Evolutionary conservation across 53 echinoderm and acorn worm species (phyloP).

Genomic region (Zoroaster sp.): DNA sequence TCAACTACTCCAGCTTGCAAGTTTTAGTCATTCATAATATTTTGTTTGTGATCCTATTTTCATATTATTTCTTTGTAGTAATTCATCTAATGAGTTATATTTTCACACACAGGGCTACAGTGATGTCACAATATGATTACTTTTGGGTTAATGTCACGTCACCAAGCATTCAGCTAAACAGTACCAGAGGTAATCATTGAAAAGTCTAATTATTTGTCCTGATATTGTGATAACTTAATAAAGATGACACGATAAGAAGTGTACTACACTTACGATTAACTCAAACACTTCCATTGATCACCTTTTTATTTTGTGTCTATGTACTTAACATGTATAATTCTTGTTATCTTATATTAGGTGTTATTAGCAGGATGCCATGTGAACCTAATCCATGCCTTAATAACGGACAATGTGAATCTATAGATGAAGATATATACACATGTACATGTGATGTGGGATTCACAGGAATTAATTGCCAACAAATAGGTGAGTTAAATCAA

Average conservation of each 20-base stretch:
- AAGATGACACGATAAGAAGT: too few relatives aligned
- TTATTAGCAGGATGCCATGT: not conserved
- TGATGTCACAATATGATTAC: not conserved
- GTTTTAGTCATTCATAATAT: too few relatives aligned
- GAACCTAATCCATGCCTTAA: constrained; percentile 39
- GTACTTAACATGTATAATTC: too few relatives aligned
- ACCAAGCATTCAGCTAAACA: not conserved
- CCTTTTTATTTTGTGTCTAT: not conserved
- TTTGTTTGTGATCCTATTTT: too few relatives aligned
- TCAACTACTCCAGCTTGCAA: too few relatives aligned
- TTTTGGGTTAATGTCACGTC: constrained; percentile 39
- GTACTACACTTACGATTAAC: too few relatives aligned
- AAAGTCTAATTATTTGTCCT: too few relatives aligned
- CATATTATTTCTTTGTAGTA: not conserved
- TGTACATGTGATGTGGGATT: constrained; percentile 21
- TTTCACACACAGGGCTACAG: not conserved
- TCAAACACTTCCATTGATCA: not conserved
- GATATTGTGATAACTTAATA: not conserved
- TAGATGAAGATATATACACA: not conserved
- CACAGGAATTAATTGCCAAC: constrained; percentile 21
- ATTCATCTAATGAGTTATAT: not conserved
- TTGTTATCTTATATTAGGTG: too few relatives aligned
- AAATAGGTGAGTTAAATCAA: not conserved
- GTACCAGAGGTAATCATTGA: constrained; percentile 38
- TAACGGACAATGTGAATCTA: not conserved